Evolutionary conservation across 2,113 vertebrate genomes (phyloP).

Genomic region (Strix aluco): DNA sequence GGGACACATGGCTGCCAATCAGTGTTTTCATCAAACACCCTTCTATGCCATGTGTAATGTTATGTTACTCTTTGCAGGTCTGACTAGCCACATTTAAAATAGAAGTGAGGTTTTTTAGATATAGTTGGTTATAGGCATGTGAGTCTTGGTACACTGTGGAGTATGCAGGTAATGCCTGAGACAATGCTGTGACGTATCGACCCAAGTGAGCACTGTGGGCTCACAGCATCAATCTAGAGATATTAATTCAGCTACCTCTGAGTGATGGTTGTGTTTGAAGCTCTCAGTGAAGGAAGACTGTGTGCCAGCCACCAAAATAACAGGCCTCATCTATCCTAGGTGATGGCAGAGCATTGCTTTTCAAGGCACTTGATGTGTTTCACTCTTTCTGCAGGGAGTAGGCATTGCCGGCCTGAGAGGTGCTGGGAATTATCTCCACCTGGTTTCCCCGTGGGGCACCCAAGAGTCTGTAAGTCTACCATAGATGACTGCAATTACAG

Average conservation of each 20-base stretch:
- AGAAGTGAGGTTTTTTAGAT: background rate
- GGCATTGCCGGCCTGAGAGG: background rate
- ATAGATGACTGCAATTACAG: background rate
- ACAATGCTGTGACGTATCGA: accelerated
- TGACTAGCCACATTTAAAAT: background rate
- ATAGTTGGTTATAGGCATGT: background rate
- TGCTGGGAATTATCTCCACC: background rate
- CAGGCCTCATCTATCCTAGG: background rate
- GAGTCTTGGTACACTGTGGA: background rate
- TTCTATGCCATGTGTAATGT: background rate
- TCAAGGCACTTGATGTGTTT: background rate
- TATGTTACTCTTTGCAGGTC: background rate
- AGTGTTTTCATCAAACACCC: background rate
- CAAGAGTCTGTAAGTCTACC: background rate
- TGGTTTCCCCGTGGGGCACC: background rate
- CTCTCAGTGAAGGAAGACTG: background rate
- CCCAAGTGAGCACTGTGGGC: background rate
- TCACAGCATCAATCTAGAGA: background rate
- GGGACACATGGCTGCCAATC: background rate
- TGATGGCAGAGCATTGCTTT: background rate
- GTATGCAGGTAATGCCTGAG: background rate
- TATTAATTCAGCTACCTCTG: background rate
- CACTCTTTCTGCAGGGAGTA: background rate
- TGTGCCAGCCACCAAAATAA: background rate
- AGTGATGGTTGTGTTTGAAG: background rate